phyloP scores from a whole-genome alignment of 2,888 invertebrate species.

The Leuctra nigra region DNA sequence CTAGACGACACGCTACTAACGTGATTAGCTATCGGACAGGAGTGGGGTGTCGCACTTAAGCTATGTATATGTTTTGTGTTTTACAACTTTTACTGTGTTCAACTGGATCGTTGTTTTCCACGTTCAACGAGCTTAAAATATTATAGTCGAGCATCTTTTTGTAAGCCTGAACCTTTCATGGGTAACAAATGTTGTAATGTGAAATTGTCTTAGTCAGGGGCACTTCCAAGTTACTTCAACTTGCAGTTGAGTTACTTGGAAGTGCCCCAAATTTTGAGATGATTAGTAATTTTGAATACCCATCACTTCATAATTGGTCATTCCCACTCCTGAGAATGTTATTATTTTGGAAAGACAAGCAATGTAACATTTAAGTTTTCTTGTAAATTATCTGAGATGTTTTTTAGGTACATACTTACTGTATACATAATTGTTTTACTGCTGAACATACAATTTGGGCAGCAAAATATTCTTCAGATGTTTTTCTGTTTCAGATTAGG shows the following conservation, averaged over 20 bases:
- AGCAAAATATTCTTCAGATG: too few relatives aligned
- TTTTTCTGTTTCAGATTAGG: too few relatives aligned
- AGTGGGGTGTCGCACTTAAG: background rate
- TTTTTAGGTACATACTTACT: too few relatives aligned
- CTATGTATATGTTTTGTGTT: background rate
- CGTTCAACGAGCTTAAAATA: background rate
- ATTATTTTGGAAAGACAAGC: too few relatives aligned
- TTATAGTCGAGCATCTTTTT: background rate
- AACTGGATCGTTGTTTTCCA: background rate
- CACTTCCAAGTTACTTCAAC: conserved; percentile 23
- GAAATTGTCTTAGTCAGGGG: conserved; percentile 20
- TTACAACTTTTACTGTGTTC: background rate
- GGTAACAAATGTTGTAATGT: conserved; percentile 7
- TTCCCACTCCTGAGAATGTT: too few relatives aligned
- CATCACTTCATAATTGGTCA: too few relatives aligned
- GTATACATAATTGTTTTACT: too few relatives aligned
- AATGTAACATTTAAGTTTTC: too few relatives aligned
- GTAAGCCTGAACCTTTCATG: background rate
- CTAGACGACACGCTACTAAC: conserved; percentile 86
- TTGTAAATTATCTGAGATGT: too few relatives aligned
- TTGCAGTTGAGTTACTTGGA: conserved; percentile 22
- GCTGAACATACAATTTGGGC: too few relatives aligned
- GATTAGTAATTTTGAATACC: background rate
- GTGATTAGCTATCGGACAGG: conserved; percentile 45
- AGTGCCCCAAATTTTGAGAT: conserved; percentile 22